A percentile compares a stretch with the other conserved stretches of the same genome.
Evolutionary conservation across 2,113 vertebrate genomes (phyloP).

Genomic region (Oreotragus oreotragus): DNA sequence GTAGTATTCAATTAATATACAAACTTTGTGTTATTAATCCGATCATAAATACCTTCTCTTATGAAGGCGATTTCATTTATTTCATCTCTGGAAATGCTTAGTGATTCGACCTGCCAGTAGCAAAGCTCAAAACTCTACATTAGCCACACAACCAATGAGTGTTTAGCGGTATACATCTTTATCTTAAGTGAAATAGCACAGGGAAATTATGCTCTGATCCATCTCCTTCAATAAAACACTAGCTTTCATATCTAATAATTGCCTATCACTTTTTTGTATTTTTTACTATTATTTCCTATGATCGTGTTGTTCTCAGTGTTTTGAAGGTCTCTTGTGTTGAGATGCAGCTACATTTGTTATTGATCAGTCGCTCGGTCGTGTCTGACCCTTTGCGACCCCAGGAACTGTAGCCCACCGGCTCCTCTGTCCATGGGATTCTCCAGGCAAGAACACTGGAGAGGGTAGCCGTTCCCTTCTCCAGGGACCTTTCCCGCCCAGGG

Average conservation of each 20-base stretch:
- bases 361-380: fast-evolving
- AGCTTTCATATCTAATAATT: not conserved
- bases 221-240: not conserved
- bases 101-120: not conserved
- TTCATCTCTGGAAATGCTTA: not conserved
- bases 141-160: not conserved
- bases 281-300: not conserved
- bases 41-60: not conserved
- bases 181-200: not conserved
- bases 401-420: not conserved
- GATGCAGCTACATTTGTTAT: not conserved
- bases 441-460: not conserved
- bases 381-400: not conserved
- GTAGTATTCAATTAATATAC: not conserved
- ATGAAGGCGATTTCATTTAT: not conserved
- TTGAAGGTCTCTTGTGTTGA: not conserved
- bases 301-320: not conserved
- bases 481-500: not conserved
- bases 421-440: not conserved
- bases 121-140: not conserved
- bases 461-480: not conserved
- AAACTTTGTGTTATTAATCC: not conserved
- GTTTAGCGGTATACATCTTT: not conserved
- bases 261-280: not conserved
- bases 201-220: not conserved